Percentiles rank a stretch among this genome's conserved stretches.
Evolutionary conservation across 37 sponge, comb jelly and placozoan genomes (phyloP).

Genomic region (Ephydatia muelleri): DNA sequence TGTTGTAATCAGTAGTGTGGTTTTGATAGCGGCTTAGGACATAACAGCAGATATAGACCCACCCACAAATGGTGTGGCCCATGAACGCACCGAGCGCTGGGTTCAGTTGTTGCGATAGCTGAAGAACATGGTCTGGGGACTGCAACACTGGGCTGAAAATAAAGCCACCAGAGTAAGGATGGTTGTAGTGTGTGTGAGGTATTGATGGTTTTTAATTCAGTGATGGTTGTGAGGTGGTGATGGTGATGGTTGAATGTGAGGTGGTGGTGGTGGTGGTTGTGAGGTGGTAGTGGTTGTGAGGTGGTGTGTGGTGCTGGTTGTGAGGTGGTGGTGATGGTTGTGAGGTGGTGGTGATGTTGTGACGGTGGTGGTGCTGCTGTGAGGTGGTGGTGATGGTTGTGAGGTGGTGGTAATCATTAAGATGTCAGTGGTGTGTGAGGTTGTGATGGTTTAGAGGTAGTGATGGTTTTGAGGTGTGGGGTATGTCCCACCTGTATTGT

Average conservation of each 20-base stretch:
- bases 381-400: neutral
- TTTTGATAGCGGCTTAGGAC: too few species aligned
- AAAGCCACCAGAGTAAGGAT: neutral
- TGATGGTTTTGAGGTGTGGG: neutral
- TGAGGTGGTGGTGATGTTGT: neutral
- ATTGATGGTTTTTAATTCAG: too few species aligned
- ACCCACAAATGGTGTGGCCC: neutral
- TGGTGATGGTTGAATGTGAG: neutral
- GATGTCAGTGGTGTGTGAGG: neutral
- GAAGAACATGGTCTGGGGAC: neutral
- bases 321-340: neutral
- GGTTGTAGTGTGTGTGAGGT: neutral
- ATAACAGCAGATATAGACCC: neutral
- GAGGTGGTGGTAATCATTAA: neutral
- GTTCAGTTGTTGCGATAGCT: neutral
- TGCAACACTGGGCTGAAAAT: neutral
- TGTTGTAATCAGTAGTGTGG: too few species aligned
- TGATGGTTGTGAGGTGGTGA: neutral
- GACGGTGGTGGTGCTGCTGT: neutral
- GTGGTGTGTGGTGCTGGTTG: neutral
- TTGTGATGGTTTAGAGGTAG: neutral
- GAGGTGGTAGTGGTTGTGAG: too few species aligned
- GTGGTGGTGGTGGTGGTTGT: neutral
- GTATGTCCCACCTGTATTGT: neutral
- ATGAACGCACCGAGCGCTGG: neutral